A percentile compares a stretch with the other conserved stretches of the same genome.
phyloP scores from a whole-genome alignment of 2,797 vertebrate genomes.

The Malacoraja senta region DNA sequence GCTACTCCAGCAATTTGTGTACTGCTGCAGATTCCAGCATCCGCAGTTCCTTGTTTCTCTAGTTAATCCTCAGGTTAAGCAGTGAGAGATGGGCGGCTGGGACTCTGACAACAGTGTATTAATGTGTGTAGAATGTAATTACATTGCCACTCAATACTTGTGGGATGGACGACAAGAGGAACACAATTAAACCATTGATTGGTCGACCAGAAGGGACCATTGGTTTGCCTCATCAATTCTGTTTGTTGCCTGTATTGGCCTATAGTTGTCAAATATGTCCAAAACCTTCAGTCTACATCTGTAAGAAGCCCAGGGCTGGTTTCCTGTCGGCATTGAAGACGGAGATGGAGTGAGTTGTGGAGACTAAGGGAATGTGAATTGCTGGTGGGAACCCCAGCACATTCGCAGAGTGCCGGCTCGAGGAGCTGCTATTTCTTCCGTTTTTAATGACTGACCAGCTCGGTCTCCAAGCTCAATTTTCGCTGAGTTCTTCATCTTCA shows the following conservation, averaged over 20 bases:
- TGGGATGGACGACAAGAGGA: background rate
- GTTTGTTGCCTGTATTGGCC: background rate
- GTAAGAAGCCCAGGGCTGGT: background rate
- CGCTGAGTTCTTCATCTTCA: background rate
- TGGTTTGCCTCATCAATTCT: background rate
- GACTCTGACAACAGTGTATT: background rate
- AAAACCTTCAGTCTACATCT: background rate
- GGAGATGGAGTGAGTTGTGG: too few species aligned
- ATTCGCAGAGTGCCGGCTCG: too few species aligned
- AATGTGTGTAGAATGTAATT: conserved; percentile 16
- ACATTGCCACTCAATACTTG: background rate
- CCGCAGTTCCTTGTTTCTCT: too few species aligned
- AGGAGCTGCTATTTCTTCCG: too few species aligned
- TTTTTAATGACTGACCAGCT: background rate
- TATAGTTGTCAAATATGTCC: background rate
- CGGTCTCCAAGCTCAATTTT: background rate
- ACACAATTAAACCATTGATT: conserved; percentile 17
- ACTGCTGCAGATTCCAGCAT: too few species aligned
- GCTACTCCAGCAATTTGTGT: too few species aligned
- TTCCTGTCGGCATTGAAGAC: background rate
- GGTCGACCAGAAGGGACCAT: background rate
- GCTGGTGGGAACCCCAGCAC: too few species aligned
- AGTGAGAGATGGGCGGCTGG: background rate
- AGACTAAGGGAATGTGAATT: too few species aligned
- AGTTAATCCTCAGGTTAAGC: background rate